These are phyloP conservation scores for Varanus salvator DNA, from an alignment of 2,113 vertebrate species.

Conservation along the genomic window DNA sequence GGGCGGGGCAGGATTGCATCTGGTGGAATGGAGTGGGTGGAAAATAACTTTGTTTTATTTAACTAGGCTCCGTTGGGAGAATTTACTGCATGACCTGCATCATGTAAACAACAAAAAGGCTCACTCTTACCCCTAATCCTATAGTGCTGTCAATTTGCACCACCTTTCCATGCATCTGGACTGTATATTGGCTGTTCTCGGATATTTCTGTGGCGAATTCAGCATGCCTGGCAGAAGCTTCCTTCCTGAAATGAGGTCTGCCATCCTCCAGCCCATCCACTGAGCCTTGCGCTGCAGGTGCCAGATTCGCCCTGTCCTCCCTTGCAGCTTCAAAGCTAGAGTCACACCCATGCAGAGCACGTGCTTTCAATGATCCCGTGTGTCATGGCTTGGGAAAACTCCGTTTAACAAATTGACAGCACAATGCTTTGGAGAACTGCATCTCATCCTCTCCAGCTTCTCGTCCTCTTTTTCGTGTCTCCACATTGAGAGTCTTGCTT, in stretches of 20 bases:
- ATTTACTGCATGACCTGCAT: background rate
- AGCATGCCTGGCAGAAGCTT: constrained; percentile 1
- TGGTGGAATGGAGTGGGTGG: background rate
- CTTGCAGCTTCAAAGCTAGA: constrained; percentile 30
- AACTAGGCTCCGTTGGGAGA: background rate
- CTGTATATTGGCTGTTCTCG: background rate
- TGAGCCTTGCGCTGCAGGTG: background rate
- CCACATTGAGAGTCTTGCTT: constrained; percentile 30
- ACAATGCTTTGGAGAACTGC: background rate
- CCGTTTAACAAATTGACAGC: constrained; percentile 20
- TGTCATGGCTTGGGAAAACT: constrained; percentile 11
- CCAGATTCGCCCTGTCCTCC: constrained; percentile 43
- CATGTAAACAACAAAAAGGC: constrained; percentile 1
- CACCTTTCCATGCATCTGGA: background rate
- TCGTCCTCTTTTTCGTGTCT: constrained; percentile 24
- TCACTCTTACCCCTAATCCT: constrained; percentile 5
- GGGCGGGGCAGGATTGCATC: background rate
- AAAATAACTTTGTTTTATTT: constrained; percentile 1
- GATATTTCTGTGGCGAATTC: background rate
- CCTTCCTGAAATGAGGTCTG: constrained; percentile 27
- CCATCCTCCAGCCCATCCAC: constrained; percentile 13
- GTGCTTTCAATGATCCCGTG: constrained; percentile 13
- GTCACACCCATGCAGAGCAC: constrained; percentile 27
- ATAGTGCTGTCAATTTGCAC: background rate
- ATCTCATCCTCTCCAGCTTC: constrained; percentile 1